A percentile compares a stretch with the other conserved stretches of the same genome.
Evolutionary conservation across 2,113 vertebrate genomes (phyloP).

Genomic region (Panthera uncia): DNA sequence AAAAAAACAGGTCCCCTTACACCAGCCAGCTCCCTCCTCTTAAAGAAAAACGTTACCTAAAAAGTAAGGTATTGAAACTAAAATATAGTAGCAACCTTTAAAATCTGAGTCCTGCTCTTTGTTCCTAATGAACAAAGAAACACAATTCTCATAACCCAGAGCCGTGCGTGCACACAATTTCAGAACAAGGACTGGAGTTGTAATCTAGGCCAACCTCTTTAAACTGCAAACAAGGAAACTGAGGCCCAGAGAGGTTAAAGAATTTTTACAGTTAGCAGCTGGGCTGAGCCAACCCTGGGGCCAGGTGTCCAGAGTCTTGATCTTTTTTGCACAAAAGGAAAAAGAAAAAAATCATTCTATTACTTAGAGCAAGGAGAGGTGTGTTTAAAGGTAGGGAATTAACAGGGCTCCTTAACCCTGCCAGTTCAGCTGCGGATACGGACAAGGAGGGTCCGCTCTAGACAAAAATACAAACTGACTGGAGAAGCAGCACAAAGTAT

Average conservation of each 20-base stretch:
- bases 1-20: slow-evolving; percentile 45
- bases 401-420: neutral
- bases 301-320: slow-evolving; percentile 42
- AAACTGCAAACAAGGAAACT: slow-evolving; percentile 68
- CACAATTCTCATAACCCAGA: slow-evolving; percentile 16
- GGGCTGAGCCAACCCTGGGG: neutral
- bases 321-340: neutral
- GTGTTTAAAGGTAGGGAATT: neutral
- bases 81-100: slow-evolving; percentile 51
- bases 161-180: neutral
- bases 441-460: neutral
- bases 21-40: slow-evolving; percentile 59
- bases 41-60: slow-evolving; percentile 74
- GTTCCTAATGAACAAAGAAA: slow-evolving; percentile 71
- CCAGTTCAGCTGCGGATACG: neutral
- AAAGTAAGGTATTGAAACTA: slow-evolving; percentile 51
- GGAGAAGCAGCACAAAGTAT: neutral
- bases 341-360: neutral
- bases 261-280: slow-evolving; percentile 70
- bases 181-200: neutral
- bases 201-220: slow-evolving; percentile 28
- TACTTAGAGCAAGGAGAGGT: neutral
- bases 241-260: slow-evolving; percentile 60
- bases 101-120: slow-evolving; percentile 56
- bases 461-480: neutral